Evolutionary conservation across 1,140 invertebrate species (phyloP), one percentile per base, ranked within the genome.

Genomic region (Thaumetopoea pityocampa): DNA sequence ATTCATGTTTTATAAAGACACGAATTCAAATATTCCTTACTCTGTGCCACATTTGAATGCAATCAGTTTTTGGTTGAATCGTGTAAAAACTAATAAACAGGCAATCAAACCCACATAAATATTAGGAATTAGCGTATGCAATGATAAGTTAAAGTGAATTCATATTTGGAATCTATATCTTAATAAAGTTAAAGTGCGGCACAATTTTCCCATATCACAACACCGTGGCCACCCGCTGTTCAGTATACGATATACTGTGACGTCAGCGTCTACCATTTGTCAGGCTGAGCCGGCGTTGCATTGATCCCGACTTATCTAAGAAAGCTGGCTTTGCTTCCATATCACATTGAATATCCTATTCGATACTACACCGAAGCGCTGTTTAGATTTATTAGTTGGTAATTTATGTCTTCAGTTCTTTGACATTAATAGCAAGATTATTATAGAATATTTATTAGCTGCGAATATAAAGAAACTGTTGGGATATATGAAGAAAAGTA

Each of bases 251-350:
- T 18, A 12, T 17, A 30, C 27, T 16, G 22, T 53, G 51, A 58
- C 51, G 59, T 64, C 53, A 54, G 42, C 19, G 23, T n/a, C n/a
- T 43, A 53, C 69, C 65, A 77, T 77, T 77, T 77, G 69, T 77
- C 72, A 77, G 50, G 48, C 65, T 72, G 63, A 64, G 54, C 38
- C 42, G 42, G 49, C 41, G 24, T 43, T 56, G 60, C 62, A 57
- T 66, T 63, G 62, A 65, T 50, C 52, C 51, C 50, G 60, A 56
- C 63, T 72, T 77, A 69, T 72, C 67, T 67, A 65, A 70, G 61
- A 68, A 61, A 69, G 65, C 67, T 68, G 65, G 65, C 54, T 76
- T 67, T 68, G 68, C 58, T 59, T 43, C 56, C 62, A 60, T 72
- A 70, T 67, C 65, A 57, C 43, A 53, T 51, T 55, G 58, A 62